Percentiles rank a stretch among this genome's conserved stretches.
Evolutionary conservation across 2,797 vertebrate species (phyloP).

Genomic region (Schizopygopsis pylzovi): DNA sequence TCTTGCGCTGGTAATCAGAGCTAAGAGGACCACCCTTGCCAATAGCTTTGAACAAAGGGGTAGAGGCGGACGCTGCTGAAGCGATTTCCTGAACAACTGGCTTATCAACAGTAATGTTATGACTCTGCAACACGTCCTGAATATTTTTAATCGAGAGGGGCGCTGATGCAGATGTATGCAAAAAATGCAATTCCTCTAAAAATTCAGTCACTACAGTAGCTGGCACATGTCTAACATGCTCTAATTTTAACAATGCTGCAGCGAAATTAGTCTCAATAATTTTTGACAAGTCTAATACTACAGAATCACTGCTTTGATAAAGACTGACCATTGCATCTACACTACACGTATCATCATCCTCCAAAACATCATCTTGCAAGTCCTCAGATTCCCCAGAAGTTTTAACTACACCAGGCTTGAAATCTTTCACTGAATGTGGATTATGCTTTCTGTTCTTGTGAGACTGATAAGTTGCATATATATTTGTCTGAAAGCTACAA

Average conservation of each 20-base stretch:
- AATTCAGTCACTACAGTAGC: background rate
- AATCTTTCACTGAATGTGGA: background rate
- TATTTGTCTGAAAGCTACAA: background rate
- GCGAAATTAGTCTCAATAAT: background rate
- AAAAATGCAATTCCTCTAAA: too few relatives aligned
- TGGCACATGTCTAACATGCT: background rate
- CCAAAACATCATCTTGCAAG: too few relatives aligned
- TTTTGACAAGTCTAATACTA: too few relatives aligned
- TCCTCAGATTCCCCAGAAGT: background rate
- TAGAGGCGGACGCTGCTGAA: background rate
- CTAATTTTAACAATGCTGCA: background rate
- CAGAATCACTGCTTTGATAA: too few relatives aligned
- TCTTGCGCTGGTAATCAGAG: background rate
- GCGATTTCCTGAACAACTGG: too few relatives aligned
- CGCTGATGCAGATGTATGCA: too few relatives aligned
- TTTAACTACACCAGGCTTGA: background rate
- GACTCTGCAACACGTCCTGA: too few relatives aligned
- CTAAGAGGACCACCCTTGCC: background rate
- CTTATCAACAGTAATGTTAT: too few relatives aligned
- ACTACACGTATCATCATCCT: background rate
- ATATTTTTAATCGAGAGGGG: too few relatives aligned
- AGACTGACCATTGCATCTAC: background rate
- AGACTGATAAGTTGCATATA: background rate
- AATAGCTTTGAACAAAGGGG: background rate
- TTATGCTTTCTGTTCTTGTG: conserved; percentile 1